Percentiles rank a stretch among this genome's conserved stretches.
These are phyloP conservation scores for Paracentrotus lividus DNA, from an alignment of 53 echinoderm and acorn worm genomes.

Conservation along the genomic window DNA sequence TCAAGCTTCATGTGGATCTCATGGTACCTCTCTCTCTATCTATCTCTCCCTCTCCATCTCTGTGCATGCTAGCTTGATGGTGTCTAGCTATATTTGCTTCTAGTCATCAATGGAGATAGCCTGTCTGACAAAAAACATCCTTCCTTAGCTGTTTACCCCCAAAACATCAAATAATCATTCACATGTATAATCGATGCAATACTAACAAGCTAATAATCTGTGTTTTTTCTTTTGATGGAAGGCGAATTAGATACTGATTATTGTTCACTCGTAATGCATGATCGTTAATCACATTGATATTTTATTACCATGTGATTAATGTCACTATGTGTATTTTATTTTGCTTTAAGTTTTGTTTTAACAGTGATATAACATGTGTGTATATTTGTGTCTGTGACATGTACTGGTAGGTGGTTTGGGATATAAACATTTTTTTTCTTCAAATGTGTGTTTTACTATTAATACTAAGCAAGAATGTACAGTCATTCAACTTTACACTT, in stretches of 20 bases:
- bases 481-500: too few species aligned
- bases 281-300: neutral
- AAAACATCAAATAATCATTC: too few species aligned
- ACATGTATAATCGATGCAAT: neutral
- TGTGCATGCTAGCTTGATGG: neutral
- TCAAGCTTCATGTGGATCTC: constrained; percentile 4
- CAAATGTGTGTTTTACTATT: too few species aligned
- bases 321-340: neutral
- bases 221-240: neutral
- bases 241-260: neutral
- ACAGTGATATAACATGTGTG: neutral
- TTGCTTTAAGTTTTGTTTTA: neutral
- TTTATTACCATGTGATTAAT: neutral
- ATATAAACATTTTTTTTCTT: too few species aligned
- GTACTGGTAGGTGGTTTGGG: too few species aligned
- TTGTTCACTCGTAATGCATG: neutral
- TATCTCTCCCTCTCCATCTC: neutral
- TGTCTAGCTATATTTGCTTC: neutral
- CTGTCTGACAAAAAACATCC: neutral
- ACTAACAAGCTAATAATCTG: neutral
- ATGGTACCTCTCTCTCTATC: constrained; percentile 17
- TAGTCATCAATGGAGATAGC: neutral
- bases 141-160: neutral
- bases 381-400: neutral
- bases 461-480: too few species aligned